Conservation (phyloP, 2,797 vertebrate genomes). For the Enteromius unitaeniatus region DNA sequence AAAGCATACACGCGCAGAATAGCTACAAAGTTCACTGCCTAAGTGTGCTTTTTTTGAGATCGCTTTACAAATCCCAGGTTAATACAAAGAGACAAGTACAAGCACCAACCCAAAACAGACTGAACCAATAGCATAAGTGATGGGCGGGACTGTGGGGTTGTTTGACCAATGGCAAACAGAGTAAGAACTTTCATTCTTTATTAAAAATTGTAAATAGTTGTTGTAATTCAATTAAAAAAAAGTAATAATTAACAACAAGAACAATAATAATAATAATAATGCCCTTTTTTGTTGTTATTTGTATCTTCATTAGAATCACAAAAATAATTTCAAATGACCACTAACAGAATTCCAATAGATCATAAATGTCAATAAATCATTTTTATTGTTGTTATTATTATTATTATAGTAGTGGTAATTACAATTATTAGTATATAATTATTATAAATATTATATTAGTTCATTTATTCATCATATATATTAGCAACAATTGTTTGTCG, state of each 20-base stretch:
- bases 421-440: background rate
- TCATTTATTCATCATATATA: background rate
- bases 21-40: background rate
- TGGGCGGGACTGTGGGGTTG: background rate
- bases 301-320: too few species aligned
- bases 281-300: too few species aligned
- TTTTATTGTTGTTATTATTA: too few species aligned
- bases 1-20: background rate
- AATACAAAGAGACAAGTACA: background rate
- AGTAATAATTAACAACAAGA: too few species aligned
- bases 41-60: background rate
- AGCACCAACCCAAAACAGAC: background rate
- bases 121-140: background rate
- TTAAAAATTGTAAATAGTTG: background rate
- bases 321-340: too few species aligned
- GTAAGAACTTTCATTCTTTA: background rate
- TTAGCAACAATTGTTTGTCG: background rate
- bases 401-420: too few species aligned
- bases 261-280: too few species aligned
- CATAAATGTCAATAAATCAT: too few species aligned
- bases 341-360: too few species aligned
- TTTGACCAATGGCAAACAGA: background rate
- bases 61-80: background rate
- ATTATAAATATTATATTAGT: background rate
- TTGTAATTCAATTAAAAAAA: background rate